phyloP scores from a whole-genome alignment of 92 coral and sea anemone genomes.

The Porites divaricata region DNA sequence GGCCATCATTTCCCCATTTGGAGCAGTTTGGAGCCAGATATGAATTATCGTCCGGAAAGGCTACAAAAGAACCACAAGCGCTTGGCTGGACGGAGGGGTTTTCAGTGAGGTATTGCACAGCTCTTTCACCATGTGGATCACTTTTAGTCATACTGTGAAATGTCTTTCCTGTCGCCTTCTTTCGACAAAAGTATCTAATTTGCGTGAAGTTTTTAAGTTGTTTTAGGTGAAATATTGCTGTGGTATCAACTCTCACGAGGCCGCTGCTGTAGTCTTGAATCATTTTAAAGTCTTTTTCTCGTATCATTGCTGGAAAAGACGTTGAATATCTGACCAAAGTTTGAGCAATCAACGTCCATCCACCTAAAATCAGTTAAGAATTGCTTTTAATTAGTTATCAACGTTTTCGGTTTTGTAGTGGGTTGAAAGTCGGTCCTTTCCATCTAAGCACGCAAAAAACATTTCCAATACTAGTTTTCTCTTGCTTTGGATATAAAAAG shows the following conservation, averaged over 20 bases:
- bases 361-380: constrained; percentile 65
- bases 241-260: constrained; percentile 49
- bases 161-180: constrained; percentile 73
- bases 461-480: too few species aligned
- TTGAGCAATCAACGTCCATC: constrained; percentile 86
- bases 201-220: constrained; percentile 74
- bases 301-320: constrained; percentile 27
- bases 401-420: too few species aligned
- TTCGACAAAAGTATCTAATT: constrained; percentile 75
- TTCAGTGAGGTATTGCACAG: constrained; percentile 63
- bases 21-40: constrained; percentile 66
- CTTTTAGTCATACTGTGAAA: constrained; percentile 76
- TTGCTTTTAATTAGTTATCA: background rate
- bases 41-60: constrained; percentile 78
- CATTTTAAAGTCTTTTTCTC: constrained; percentile 46
- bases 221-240: constrained; percentile 51
- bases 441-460: too few species aligned
- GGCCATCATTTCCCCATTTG: constrained; percentile 75
- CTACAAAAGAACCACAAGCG: constrained; percentile 81
- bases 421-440: too few species aligned
- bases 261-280: constrained; percentile 70
- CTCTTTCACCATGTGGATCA: constrained; percentile 54
- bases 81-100: constrained; percentile 49
- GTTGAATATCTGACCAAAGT: constrained; percentile 40
- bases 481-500: too few species aligned